Conservation (phyloP, 2,888 invertebrate species). For the Cephus pulcher region DNA sequence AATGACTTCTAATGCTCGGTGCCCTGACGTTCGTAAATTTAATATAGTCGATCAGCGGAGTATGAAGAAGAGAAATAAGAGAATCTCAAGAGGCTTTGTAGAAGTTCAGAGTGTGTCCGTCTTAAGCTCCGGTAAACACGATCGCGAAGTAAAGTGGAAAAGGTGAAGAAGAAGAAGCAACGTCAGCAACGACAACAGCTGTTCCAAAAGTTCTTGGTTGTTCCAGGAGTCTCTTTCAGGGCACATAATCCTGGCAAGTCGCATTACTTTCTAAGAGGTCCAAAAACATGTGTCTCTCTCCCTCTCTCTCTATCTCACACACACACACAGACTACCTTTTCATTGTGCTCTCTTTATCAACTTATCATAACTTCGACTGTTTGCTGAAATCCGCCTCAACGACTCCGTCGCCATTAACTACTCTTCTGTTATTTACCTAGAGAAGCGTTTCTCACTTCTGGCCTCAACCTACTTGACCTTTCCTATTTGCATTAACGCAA, state of each 20-base stretch:
- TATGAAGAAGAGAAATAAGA: too few relatives aligned
- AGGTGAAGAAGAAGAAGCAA: not conserved
- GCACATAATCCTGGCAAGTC: not conserved
- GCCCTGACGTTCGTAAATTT: too few relatives aligned
- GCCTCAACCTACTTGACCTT: too few relatives aligned
- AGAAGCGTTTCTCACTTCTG: too few relatives aligned
- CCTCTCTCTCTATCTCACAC: slow-evolving; percentile 10
- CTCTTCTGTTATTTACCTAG: too few relatives aligned
- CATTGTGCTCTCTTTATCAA: slow-evolving; percentile 17
- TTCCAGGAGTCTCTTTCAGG: not conserved
- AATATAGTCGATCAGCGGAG: too few relatives aligned
- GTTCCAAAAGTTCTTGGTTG: not conserved
- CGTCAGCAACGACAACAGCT: not conserved
- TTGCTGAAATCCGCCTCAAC: slow-evolving; percentile 1
- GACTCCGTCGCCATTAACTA: too few relatives aligned
- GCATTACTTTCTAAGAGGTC: not conserved
- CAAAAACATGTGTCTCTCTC: not conserved
- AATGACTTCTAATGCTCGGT: too few relatives aligned
- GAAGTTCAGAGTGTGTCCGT: too few relatives aligned
- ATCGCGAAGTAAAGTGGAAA: not conserved
- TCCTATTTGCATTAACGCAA: too few relatives aligned
- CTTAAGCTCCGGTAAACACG: not conserved
- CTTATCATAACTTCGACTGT: slow-evolving; percentile 17
- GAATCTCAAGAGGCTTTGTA: too few relatives aligned
- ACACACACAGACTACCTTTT: slow-evolving; percentile 11